Evolutionary conservation across 23 tunicate species (phyloP).

Genomic region (Corella eumyota): DNA sequence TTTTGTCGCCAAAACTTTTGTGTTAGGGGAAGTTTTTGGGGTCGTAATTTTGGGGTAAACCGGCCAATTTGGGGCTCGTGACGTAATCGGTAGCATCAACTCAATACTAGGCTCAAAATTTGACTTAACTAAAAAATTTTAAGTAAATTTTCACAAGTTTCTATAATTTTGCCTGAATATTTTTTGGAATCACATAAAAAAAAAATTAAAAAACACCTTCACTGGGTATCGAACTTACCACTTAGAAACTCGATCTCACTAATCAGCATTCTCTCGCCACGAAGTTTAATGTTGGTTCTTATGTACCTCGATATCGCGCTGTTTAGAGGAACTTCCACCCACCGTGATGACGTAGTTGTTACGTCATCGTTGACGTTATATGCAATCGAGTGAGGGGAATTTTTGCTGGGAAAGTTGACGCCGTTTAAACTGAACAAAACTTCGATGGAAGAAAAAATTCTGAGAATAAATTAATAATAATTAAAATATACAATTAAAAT

Average conservation of each 20-base stretch:
- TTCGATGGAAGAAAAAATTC: conserved; percentile 35
- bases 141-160: no score
- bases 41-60: no score
- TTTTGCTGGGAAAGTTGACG: conserved; percentile 10
- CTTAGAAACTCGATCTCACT: conserved; percentile 69
- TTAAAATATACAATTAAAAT: not conserved
- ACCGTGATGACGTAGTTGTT: conserved; percentile 8
- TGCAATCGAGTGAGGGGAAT: conserved; percentile 7
- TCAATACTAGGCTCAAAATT: no score
- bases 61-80: no score
- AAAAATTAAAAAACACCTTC: no score
- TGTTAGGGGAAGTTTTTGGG: no score
- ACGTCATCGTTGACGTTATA: conserved; percentile 16
- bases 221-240: conserved; percentile 44
- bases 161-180: no score
- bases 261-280: conserved; percentile 33
- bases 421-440: conserved; percentile 44
- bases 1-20: no score
- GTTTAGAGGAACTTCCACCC: conserved; percentile 28
- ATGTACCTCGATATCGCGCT: conserved; percentile 39
- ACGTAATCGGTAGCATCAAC: no score
- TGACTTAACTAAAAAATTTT: no score
- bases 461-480: conserved; percentile 7
- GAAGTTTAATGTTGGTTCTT: conserved; percentile 27
- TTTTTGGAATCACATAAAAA: no score